These are phyloP conservation scores for Eidolon dupreanum DNA, from an alignment of 2,797 vertebrate genomes.

Conservation along the genomic window DNA sequence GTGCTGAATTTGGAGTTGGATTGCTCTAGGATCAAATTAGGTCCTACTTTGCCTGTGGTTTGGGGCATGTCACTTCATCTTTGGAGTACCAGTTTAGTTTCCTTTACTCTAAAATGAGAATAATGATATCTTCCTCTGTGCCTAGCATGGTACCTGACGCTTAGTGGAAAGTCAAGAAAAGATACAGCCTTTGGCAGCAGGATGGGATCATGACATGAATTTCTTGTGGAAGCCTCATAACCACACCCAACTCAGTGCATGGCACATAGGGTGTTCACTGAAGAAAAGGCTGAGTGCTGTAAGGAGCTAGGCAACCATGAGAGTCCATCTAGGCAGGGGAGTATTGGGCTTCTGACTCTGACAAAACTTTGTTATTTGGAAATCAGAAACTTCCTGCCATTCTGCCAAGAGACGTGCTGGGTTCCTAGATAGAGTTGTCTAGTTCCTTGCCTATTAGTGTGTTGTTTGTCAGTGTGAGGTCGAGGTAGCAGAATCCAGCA, in stretches of 20 bases:
- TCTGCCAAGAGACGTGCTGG: constrained; percentile 73
- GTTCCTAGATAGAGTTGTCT: constrained; percentile 65
- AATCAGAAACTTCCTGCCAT: constrained; percentile 58
- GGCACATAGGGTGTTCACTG: background rate
- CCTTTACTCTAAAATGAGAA: background rate
- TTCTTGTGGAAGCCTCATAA: background rate
- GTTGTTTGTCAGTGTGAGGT: constrained; percentile 73
- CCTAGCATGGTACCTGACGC: background rate
- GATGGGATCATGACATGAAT: fast-evolving
- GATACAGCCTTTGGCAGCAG: background rate
- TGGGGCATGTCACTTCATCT: background rate
- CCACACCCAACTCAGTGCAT: fast-evolving
- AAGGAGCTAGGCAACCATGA: background rate
- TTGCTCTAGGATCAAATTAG: background rate
- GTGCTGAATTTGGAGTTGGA: background rate
- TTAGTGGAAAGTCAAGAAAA: background rate
- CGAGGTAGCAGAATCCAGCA: constrained; percentile 52
- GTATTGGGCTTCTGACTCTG: constrained; percentile 50
- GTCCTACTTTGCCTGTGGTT: background rate
- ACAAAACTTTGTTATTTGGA: constrained; percentile 76
- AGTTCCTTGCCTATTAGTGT: constrained; percentile 73
- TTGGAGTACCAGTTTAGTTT: background rate
- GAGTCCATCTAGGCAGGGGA: background rate
- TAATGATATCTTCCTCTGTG: background rate
- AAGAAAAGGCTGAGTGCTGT: background rate